Base-by-base conservation (phyloP, 2,888 invertebrate genomes). In the Sialis fuliginosa region DNA sequence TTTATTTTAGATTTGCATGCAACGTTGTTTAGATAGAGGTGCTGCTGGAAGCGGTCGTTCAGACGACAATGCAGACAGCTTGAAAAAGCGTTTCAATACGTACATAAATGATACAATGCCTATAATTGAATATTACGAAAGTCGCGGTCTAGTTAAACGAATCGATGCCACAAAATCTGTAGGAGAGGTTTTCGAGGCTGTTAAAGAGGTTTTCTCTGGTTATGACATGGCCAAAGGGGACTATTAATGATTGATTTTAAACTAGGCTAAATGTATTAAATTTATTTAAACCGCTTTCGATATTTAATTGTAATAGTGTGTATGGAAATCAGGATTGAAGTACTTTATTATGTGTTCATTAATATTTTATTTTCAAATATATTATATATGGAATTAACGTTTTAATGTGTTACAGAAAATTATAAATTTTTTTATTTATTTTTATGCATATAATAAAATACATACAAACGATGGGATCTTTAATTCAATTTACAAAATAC, bases 1-100 rank as follows among this genome's bases (percentile, higher is more conserved):
- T 35, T 33, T 39, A n/a, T 48, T 58, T 34, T 56, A 68, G 68
- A 66, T 80, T 6, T 97, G 97, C 63, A 79, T 86, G 0, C 68
- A 81, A 33, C 74, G 98, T 39, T 97, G 96, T 61, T 60, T 98
- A 47, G 74, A 75, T 5, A 76, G 96, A 50, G 96, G 95, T 1
- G 81, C 83, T 44, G 80, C 79, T 41, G 91, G 88, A 43, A 93
- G 91, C 62, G 95, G 95, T 0, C 78, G 97, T 8, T 75, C 83
- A 1, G 98, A 99, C 62, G 98, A 99, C 63, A 99, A 98, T 60
- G 62, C 78, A 40, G 90, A 92, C 39, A 84, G 85, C 55, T 67
- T 96, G 42, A 77, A 80, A 55, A 92, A 93, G 60, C 75, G 95
- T 49, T 87, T 93, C 56, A 72, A 79, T 54, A 95, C 91, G 0